Evolutionary conservation across 2,888 invertebrate genomes (phyloP), one percentile per base, ranked within the genome.

Genomic region (Drosophila formosana): DNA sequence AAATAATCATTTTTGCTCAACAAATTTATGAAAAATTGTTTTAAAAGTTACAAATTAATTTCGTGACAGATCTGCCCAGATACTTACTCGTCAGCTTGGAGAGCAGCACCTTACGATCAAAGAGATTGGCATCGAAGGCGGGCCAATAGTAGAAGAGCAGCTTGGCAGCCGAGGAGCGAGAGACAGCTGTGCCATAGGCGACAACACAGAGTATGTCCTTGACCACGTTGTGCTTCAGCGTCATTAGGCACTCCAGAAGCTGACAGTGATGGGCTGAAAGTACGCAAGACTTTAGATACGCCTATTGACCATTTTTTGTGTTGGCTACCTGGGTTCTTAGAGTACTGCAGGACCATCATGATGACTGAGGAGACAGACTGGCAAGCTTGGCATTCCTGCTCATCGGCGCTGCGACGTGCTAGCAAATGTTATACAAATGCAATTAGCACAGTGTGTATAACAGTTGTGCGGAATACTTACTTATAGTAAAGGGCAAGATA

Each of bases 91-190:
- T 96, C 89, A 97, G 95, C 93, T 97, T 97, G 89, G 97, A 96
- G 62, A 97, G 95, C 63, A 97, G 94, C 3, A 96, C 96, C 89
- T 97, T 96, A 60, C 98, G 94, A 91, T 99, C 99, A 87, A 98
- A 97, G 5, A 98, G 94, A 90, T 97, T 97, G 26, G 98, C 97
- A 93, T 99, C 98, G 89, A 99, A 96, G 3, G 98, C 97, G 4
- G 99, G 99, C 99, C 99, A 99, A 92, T 99, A 99, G 93, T 99
- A 98, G 93, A 99, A 99, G 52, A 99, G 94, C 41, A 99, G 94
- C 93, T 99, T 98, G 57, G 98, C 98, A 1, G 99, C 99, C 0
- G 98, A 98, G n/a, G 97, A 95, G 55, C 98, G 93, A 0, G 99
- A 97, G 55, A 96, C 96, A 75, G 97, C 96, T 0, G 99, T 98